Base-by-base conservation (phyloP, 2,888 invertebrate species). In the Archips crataeganus region DNA sequence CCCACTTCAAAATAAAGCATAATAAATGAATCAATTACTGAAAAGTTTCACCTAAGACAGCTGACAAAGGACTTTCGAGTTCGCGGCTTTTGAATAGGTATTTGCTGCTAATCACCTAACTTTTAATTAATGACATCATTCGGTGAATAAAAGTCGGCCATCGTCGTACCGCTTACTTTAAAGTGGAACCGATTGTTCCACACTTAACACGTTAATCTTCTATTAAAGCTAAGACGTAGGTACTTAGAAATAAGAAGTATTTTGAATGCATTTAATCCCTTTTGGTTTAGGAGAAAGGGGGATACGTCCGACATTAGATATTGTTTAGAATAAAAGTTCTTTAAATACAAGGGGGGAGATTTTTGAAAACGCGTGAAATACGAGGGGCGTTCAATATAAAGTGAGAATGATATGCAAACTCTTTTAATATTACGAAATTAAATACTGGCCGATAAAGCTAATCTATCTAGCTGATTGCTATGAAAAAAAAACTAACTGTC, bases 121-220 rank as follows among this genome's bases (percentile, higher is more conserved):
- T 90, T 92, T 88, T 86, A 88, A 90, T 89, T 87, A 89, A 91
- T 88, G 85, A 82, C 82, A 80, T 82, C 84, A 85, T 82, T 89
- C 85, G 82, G 79, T 81, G 80, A 81, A 84, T 87, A 86, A 87
- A 87, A 88, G 81, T 86, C 80, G 76, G 81, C 78, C 80, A 77
- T 82, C 68, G 68, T 49, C 59, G 68, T 63, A 66, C 68, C 68
- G 73, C 68, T 73, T 73, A 73, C 49, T 73, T 73, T 73, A 73
- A 73, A 71, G 65, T 51, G 65, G 65, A 54, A 45, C 54, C 51
- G 59, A 74, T 70, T 74, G 74, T 70, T 74, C 65, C 32, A 47
- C 64, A 70, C 70, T 74, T 65, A 64, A 57, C 65, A n/a, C 59
- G 70, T 70, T 70, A 74, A 74, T 74, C 74, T 64, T 42, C 51